phyloP scores from a whole-genome alignment of 2,113 vertebrate species.

The Cepphus grylle region DNA sequence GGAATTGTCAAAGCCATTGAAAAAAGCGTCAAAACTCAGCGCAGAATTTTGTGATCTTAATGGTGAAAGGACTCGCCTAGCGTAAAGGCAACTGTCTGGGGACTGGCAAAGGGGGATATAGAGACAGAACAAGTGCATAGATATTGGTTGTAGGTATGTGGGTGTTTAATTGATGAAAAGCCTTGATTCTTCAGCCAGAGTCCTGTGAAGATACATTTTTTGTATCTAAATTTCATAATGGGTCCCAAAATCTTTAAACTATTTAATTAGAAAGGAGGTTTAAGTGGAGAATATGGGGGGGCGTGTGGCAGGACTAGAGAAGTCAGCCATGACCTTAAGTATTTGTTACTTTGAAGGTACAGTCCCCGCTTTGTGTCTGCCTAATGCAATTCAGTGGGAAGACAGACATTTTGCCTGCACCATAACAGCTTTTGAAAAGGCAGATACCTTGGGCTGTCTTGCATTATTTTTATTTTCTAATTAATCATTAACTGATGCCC shows the following conservation, averaged over 20 bases:
- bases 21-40: not conserved
- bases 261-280: not conserved
- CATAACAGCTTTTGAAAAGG: not conserved
- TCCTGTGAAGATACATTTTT: not conserved
- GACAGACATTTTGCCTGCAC: not conserved
- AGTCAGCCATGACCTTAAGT: not conserved
- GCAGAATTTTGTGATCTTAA: not conserved
- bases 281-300: not conserved
- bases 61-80: not conserved
- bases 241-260: not conserved
- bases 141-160: not conserved
- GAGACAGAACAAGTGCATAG: not conserved
- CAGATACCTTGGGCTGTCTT: not conserved
- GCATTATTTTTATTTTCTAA: not conserved
- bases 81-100: not conserved
- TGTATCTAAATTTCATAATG: not conserved
- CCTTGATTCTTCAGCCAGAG: not conserved
- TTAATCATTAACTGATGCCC: not conserved
- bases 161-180: not conserved
- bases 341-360: not conserved
- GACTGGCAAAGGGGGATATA: not conserved
- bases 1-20: not conserved
- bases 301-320: not conserved
- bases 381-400: not conserved
- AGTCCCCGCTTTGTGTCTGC: not conserved